Percentiles rank a stretch among this genome's conserved stretches.
phyloP scores from a whole-genome alignment of 2,113 vertebrate species.

The Syngnathus floridae region DNA sequence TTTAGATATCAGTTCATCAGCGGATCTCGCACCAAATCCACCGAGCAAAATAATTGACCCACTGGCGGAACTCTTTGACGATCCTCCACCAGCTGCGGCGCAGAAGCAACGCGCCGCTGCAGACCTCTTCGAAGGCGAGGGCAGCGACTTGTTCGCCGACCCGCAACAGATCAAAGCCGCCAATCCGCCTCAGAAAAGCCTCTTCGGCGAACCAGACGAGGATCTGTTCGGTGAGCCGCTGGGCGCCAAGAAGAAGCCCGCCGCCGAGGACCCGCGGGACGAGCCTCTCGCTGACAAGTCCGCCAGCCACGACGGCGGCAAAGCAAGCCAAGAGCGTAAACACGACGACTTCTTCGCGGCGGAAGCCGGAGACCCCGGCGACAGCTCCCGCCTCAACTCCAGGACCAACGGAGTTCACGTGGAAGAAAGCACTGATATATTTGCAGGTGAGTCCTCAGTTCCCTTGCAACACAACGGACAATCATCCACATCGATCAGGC shows the following conservation, averaged over 20 bases:
- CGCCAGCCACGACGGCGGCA: background rate
- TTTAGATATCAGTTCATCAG: slow-evolving; percentile 21
- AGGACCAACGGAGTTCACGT: slow-evolving; percentile 80
- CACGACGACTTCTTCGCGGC: slow-evolving; percentile 54
- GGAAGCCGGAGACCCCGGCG: slow-evolving; percentile 34
- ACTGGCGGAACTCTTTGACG: slow-evolving; percentile 35
- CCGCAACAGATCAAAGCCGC: slow-evolving; percentile 23
- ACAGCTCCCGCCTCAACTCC: slow-evolving; percentile 51
- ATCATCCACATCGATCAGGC: no score
- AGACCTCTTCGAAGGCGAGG: slow-evolving; percentile 56
- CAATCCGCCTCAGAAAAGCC: slow-evolving; percentile 50
- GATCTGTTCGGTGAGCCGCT: slow-evolving; percentile 59
- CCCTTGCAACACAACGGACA: no score
- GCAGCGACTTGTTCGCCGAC: slow-evolving; percentile 50
- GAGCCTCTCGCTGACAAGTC: slow-evolving; percentile 35
- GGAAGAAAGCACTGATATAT: slow-evolving; percentile 82
- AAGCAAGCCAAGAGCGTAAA: background rate
- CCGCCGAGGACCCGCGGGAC: background rate
- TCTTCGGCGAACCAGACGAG: slow-evolving; percentile 51
- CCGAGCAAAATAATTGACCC: slow-evolving; percentile 22
- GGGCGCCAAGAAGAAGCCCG: slow-evolving; percentile 46
- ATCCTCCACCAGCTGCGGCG: background rate
- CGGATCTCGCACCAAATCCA: background rate
- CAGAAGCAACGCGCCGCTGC: slow-evolving; percentile 15
- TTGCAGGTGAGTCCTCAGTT: slow-evolving; percentile 74